phyloP scores from a whole-genome alignment of 1,140 invertebrate genomes.

The Camponotus floridanus region DNA sequence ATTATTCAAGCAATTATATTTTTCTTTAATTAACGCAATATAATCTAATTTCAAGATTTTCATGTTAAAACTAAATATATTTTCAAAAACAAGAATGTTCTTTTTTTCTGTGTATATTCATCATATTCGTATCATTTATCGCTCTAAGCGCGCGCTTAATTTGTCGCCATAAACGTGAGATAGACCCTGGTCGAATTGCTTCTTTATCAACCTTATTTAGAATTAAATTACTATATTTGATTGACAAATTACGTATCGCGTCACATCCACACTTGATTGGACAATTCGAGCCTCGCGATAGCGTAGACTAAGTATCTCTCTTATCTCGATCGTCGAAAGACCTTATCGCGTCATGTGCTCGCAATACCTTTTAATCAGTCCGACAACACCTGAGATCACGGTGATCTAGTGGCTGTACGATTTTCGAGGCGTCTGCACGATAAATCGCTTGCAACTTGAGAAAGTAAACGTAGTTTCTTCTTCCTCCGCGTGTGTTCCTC shows the following conservation, averaged over 20 bases:
- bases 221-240: not conserved
- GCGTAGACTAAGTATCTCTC: slow-evolving; percentile 35
- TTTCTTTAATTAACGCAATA: too few species aligned
- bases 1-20: too few species aligned
- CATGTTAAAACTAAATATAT: too few species aligned
- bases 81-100: too few species aligned
- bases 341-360: slow-evolving; percentile 19
- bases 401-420: slow-evolving; percentile 36
- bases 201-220: slow-evolving; percentile 27
- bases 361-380: slow-evolving; percentile 33
- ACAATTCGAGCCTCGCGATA: slow-evolving; percentile 16
- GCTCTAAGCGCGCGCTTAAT: not conserved
- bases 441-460: slow-evolving; percentile 32
- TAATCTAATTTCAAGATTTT: too few species aligned
- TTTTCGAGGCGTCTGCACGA: slow-evolving; percentile 60
- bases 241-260: not conserved
- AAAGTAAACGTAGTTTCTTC: slow-evolving; percentile 35
- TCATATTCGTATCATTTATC: not conserved
- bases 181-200: slow-evolving; percentile 14
- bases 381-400: slow-evolving; percentile 50
- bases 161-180: not conserved
- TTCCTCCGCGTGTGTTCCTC: slow-evolving; percentile 16
- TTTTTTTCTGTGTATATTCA: not conserved
- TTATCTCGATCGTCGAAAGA: slow-evolving; percentile 41
- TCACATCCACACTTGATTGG: slow-evolving; percentile 3